A percentile compares a stretch with the other conserved stretches of the same genome.
Conservation (phyloP, 92 coral and sea anemone genomes). For the Phenganax stokvisi region DNA sequence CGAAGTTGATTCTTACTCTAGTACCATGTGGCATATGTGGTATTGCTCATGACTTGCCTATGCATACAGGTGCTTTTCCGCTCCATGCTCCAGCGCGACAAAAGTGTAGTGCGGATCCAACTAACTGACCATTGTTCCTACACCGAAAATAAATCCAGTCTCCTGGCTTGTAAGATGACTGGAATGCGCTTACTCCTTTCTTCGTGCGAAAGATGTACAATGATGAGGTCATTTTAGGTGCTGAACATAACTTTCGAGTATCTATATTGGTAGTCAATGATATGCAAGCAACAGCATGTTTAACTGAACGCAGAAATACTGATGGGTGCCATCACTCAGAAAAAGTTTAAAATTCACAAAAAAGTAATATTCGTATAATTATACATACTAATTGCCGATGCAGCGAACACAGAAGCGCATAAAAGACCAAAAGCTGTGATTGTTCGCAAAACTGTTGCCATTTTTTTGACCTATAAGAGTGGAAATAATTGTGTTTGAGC, state of each 20-base stretch:
- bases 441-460: background rate
- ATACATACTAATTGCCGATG: background rate
- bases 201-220: background rate
- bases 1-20: background rate
- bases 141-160: slow-evolving; percentile 22
- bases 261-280: no score
- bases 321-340: no score
- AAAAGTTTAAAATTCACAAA: background rate
- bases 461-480: background rate
- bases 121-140: slow-evolving; percentile 1
- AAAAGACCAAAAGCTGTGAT: background rate
- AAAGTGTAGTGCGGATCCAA: background rate
- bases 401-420: background rate
- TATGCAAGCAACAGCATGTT: no score
- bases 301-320: no score
- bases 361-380: background rate
- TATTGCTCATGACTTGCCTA: background rate
- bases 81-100: slow-evolving; percentile 22
- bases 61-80: slow-evolving; percentile 5
- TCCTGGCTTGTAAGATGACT: slow-evolving; percentile 9
- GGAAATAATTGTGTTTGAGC: background rate
- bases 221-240: slow-evolving; percentile 2
- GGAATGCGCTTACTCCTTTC: background rate
- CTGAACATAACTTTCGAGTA: background rate
- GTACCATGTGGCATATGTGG: background rate